Evolutionary conservation across 2,113 vertebrate genomes (phyloP).

Genomic region (Cyphomyrus plagiostoma): DNA sequence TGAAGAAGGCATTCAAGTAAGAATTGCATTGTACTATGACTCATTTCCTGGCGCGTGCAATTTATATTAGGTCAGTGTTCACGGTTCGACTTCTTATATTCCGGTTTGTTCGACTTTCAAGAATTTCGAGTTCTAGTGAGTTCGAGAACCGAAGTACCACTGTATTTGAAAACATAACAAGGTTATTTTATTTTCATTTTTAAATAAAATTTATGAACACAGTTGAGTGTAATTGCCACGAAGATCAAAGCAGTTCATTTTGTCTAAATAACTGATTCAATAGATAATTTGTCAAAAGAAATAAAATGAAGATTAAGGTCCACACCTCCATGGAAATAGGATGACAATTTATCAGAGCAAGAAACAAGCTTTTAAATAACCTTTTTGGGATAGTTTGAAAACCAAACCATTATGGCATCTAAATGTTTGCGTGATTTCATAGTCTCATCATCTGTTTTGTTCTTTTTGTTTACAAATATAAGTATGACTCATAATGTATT

Average conservation of each 20-base stretch:
- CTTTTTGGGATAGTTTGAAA: slow-evolving; percentile 33
- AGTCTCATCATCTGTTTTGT: slow-evolving; percentile 23
- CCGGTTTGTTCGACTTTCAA: too few relatives aligned
- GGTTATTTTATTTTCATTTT: too few relatives aligned
- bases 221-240: background rate
- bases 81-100: too few relatives aligned
- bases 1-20: too few relatives aligned
- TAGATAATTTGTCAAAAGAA: background rate
- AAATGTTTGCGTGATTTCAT: slow-evolving; percentile 34
- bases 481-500: slow-evolving; percentile 14
- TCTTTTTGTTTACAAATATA: slow-evolving; percentile 21
- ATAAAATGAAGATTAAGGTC: background rate
- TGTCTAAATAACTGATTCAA: background rate
- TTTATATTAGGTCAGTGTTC: too few relatives aligned
- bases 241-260: background rate
- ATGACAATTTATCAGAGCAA: slow-evolving; percentile 30
- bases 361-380: slow-evolving; percentile 31
- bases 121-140: too few relatives aligned
- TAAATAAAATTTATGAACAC: background rate
- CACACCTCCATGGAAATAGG: background rate
- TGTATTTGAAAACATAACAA: too few relatives aligned
- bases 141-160: too few relatives aligned
- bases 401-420: slow-evolving; percentile 33
- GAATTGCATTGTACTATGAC: too few relatives aligned
- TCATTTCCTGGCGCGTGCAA: too few relatives aligned